Percentiles rank a stretch among this genome's conserved stretches.
Conservation (phyloP, 2,113 vertebrate genomes). For the Takifugu bimaculatus region DNA sequence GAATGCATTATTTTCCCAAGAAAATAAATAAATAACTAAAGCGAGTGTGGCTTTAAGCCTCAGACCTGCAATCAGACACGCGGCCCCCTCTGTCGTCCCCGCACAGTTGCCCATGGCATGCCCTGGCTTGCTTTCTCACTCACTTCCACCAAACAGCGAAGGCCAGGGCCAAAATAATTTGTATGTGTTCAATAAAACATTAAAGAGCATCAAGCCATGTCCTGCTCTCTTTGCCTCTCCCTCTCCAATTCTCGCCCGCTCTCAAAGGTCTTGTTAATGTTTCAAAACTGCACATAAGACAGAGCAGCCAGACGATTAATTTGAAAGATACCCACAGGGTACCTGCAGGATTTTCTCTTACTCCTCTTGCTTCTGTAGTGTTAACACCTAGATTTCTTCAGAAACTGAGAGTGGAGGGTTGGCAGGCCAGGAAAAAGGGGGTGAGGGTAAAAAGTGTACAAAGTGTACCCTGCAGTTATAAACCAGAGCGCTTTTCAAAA, state of each 20-base stretch:
- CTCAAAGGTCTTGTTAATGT: slow-evolving; percentile 84
- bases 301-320: slow-evolving; percentile 79
- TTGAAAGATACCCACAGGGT: slow-evolving; percentile 80
- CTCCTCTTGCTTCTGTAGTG: slow-evolving; percentile 74
- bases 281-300: slow-evolving; percentile 80
- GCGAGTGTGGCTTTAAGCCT: slow-evolving; percentile 50
- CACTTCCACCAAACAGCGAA: slow-evolving; percentile 69
- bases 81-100: slow-evolving; percentile 53
- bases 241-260: slow-evolving; percentile 47
- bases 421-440: slow-evolving; percentile 44
- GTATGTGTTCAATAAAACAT: slow-evolving; percentile 82
- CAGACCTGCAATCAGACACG: slow-evolving; percentile 50
- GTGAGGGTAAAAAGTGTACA: slow-evolving; percentile 65
- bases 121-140: slow-evolving; percentile 62
- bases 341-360: slow-evolving; percentile 75
- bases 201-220: slow-evolving; percentile 74
- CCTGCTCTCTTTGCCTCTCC: slow-evolving; percentile 53
- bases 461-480: slow-evolving; percentile 78
- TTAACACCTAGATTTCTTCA: slow-evolving; percentile 75
- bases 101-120: slow-evolving; percentile 65
- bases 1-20: slow-evolving; percentile 33
- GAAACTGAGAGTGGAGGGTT: slow-evolving; percentile 58
- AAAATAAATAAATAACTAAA: slow-evolving; percentile 47
- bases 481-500: slow-evolving; percentile 70
- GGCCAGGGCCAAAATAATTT: slow-evolving; percentile 79